phyloP scores from a whole-genome alignment of 1,140 invertebrate species.

The Drosophila santomea region DNA sequence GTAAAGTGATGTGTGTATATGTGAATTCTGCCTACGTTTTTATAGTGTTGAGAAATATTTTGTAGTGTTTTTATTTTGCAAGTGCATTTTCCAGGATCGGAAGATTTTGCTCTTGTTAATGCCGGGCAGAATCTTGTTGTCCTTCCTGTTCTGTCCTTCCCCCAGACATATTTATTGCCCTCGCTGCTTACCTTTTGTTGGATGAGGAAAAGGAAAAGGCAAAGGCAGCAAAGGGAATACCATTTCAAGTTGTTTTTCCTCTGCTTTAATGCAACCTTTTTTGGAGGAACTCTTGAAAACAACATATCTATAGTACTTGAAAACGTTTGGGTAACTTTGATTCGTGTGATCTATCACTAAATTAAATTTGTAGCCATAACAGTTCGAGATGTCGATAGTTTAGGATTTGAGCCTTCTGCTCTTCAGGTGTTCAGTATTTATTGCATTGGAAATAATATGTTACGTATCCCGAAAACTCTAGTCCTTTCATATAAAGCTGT shows the following conservation, averaged over 20 bases:
- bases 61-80: neutral
- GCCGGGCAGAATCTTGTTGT: slow-evolving; percentile 38
- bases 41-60: too few relatives aligned
- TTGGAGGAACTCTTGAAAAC: slow-evolving; percentile 1
- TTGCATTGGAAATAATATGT: too few relatives aligned
- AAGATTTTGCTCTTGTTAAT: slow-evolving; percentile 34
- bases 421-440: neutral
- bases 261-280: slow-evolving; percentile 25
- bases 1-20: too few relatives aligned
- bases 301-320: neutral
- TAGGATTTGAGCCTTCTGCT: neutral
- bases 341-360: slow-evolving; percentile 26
- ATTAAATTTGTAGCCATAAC: slow-evolving; percentile 21
- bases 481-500: neutral
- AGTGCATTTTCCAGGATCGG: neutral
- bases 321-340: neutral
- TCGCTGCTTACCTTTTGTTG: slow-evolving; percentile 34
- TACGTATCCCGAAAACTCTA: too few relatives aligned
- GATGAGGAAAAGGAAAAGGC: neutral
- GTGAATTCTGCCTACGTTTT: too few relatives aligned
- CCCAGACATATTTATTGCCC: slow-evolving; percentile 30
- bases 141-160: slow-evolving; percentile 30
- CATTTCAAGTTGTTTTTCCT: slow-evolving; percentile 28
- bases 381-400: slow-evolving; percentile 13
- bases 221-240: slow-evolving; percentile 20